Evolutionary conservation across 2,113 vertebrate genomes (phyloP), one percentile per base, ranked within the genome.

Genomic region (Malurus elegans): DNA sequence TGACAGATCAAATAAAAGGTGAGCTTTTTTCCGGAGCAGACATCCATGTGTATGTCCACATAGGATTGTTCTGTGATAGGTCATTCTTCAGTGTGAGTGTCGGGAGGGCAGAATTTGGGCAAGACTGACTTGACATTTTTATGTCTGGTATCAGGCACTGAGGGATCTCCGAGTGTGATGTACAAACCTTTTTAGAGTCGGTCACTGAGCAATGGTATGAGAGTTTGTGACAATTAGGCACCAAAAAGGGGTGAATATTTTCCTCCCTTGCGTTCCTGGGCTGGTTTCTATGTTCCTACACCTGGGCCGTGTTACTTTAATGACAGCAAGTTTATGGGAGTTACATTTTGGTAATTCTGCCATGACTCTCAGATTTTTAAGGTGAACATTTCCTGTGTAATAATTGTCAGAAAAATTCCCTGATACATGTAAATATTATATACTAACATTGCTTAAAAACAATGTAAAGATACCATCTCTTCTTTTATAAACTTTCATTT

Each of bases 21-120:
- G 88, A 79, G 47, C 14, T 54, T 88, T 70, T 76, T 79, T 91
- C 64, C 61, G 36, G 53, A 72, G 18, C 28, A 54, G 60, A 74
- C 2, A 2, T 57, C 36, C 5, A 2, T 3, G 0, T 45, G 31
- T 44, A 24, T 62, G 25, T 31, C 25, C 17, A 2, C 26, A 24
- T 44, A 74, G 65, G 56, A 53, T 20, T 88, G 40, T 51, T 86
- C 42, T 12, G 0, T 79, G 53, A 38, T 18, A 56, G 70, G 57
- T 15, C 2, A 1, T 81, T 79, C 50, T 61, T 70, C 36, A 47
- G 0, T 12, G 28, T 79, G 60, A 24, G 19, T 70, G 34, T 31
- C 26, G 32, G 21, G 4, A 13, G 28, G 26, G 28, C 51, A 34
- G 66, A 67, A 64, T 78, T 70, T 74, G 36, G 66, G 69, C 32